A percentile compares a stretch with the other conserved stretches of the same genome.
phyloP scores from a whole-genome alignment of 2,797 vertebrate species.

The Rhabdomys pumilio region DNA sequence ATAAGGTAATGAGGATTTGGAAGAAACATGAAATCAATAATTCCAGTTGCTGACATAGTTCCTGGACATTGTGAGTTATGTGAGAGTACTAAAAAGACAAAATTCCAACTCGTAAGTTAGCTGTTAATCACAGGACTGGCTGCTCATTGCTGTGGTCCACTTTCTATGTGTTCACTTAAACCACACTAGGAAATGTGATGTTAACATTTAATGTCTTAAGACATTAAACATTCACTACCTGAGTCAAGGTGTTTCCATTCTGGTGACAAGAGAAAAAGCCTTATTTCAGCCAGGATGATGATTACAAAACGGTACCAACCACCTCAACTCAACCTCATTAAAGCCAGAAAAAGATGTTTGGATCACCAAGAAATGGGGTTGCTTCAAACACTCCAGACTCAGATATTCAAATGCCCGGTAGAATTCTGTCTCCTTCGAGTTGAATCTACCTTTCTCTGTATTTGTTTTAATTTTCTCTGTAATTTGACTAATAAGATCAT shows the following conservation, averaged over 20 bases:
- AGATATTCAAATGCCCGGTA: slow-evolving; percentile 34
- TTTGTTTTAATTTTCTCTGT: slow-evolving; percentile 13
- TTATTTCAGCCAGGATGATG: background rate
- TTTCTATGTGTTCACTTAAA: background rate
- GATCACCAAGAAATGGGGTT: background rate
- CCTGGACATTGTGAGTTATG: background rate
- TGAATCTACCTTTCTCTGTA: background rate
- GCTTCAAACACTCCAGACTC: background rate
- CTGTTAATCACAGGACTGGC: background rate
- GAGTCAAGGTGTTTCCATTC: background rate
- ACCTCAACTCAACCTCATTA: background rate
- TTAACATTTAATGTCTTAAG: too few species aligned
- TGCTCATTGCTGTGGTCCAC: background rate
- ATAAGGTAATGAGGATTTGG: slow-evolving; percentile 60
- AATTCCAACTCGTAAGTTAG: background rate
- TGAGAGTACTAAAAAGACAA: slow-evolving; percentile 20
- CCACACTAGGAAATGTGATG: background rate
- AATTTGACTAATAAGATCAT: background rate
- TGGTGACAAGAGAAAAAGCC: background rate
- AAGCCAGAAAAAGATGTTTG: background rate
- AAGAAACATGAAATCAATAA: slow-evolving; percentile 34
- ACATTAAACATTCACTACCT: background rate
- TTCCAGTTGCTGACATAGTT: background rate
- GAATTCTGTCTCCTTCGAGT: background rate
- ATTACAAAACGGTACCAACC: background rate